phyloP scores from a whole-genome alignment of 2,797 vertebrate genomes.

The Pangasius macronema region DNA sequence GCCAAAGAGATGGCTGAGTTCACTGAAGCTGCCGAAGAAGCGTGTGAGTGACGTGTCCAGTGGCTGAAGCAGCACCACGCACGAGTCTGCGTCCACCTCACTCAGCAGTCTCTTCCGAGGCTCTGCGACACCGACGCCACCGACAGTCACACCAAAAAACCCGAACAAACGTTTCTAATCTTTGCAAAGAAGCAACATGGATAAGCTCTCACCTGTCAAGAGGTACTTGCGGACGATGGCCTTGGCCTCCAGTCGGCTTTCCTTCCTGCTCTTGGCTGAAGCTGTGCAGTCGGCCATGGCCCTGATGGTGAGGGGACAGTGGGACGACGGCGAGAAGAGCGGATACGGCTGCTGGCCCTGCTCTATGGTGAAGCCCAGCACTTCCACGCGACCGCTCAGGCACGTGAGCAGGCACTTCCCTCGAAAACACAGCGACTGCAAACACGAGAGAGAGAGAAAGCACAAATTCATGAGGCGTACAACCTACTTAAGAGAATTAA shows the following conservation, averaged over 20 bases:
- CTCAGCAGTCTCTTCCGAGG: conserved; percentile 74
- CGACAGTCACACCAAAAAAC: not conserved
- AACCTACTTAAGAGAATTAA: not conserved
- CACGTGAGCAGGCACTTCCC: conserved; percentile 89
- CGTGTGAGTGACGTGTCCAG: conserved; percentile 81
- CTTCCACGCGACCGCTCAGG: conserved; percentile 86
- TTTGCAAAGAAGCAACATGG: not conserved
- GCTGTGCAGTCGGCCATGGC: conserved; percentile 65
- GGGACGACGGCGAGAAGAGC: conserved; percentile 83
- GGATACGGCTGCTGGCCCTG: conserved; percentile 84
- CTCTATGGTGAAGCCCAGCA: conserved; percentile 84
- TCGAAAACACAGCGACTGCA: conserved; percentile 83
- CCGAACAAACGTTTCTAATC: too few species aligned
- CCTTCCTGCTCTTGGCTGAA: conserved; percentile 66
- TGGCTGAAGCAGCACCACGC: conserved; percentile 83
- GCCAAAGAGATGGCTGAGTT: conserved; percentile 75
- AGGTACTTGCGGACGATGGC: conserved; percentile 76
- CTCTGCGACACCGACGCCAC: conserved; percentile 64
- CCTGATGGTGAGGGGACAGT: conserved; percentile 79
- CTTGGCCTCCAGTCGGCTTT: conserved; percentile 69
- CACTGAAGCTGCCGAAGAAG: conserved; percentile 80
- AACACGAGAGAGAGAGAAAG: conserved; percentile 13
- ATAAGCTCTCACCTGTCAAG: conserved; percentile 68
- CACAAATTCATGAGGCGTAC: too few species aligned
- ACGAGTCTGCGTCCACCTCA: conserved; percentile 64